Evolutionary conservation across 2,888 invertebrate genomes (phyloP).

Genomic region (Drosophila fungiperda): DNA sequence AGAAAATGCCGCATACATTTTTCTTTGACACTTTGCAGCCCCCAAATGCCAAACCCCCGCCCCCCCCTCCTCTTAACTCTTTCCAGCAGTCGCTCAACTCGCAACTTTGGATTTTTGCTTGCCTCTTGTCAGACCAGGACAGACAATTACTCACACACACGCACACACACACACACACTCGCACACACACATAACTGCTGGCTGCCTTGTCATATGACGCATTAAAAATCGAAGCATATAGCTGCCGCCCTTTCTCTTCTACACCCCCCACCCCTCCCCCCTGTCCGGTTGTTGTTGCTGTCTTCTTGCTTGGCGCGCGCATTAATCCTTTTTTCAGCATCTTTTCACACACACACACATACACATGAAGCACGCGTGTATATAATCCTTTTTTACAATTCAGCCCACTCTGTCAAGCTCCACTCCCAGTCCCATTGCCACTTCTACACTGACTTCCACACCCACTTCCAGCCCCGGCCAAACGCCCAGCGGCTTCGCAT

Average conservation of each 20-base stretch:
- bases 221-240: slow-evolving; percentile 79
- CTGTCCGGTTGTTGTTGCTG: slow-evolving; percentile 27
- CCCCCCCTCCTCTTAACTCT: background rate
- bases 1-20: slow-evolving; percentile 57
- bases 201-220: slow-evolving; percentile 70
- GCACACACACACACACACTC: slow-evolving; percentile 17
- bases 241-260: slow-evolving; percentile 15
- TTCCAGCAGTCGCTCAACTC: slow-evolving; percentile 7
- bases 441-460: background rate
- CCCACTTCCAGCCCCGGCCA: slow-evolving; percentile 4
- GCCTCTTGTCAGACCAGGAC: slow-evolving; percentile 42
- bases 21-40: slow-evolving; percentile 72
- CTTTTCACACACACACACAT: slow-evolving; percentile 64
- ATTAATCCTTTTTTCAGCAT: slow-evolving; percentile 82
- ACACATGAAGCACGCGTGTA: slow-evolving; percentile 63
- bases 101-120: slow-evolving; percentile 34
- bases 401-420: slow-evolving; percentile 34
- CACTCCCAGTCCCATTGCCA: background rate
- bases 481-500: slow-evolving; percentile 74
- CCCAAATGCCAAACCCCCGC: slow-evolving; percentile 29
- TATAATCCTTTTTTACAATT: slow-evolving; percentile 77
- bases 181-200: slow-evolving; percentile 7
- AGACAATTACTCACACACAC: slow-evolving; percentile 56
- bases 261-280: background rate
- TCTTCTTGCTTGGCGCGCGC: slow-evolving; percentile 65